phyloP scores from a whole-genome alignment of 2,797 vertebrate genomes.

The Sciurus vulgaris region DNA sequence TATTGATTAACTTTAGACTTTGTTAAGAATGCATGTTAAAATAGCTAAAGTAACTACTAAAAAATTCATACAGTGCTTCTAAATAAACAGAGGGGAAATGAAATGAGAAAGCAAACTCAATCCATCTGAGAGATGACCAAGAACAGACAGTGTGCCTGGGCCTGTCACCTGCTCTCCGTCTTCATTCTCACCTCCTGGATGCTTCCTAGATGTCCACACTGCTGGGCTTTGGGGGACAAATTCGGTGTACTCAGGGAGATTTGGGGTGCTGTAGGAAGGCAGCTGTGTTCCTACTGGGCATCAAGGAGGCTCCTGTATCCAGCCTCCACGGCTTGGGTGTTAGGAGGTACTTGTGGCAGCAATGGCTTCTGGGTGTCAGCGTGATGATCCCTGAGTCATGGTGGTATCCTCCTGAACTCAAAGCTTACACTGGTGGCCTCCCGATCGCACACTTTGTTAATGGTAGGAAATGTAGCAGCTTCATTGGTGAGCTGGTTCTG shows the following conservation, averaged over 20 bases:
- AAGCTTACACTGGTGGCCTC: background rate
- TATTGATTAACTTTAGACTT: slow-evolving; percentile 47
- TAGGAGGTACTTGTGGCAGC: background rate
- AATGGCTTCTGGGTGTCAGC: too few species aligned
- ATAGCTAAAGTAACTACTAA: slow-evolving; percentile 29
- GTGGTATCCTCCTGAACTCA: background rate
- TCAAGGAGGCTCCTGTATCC: background rate
- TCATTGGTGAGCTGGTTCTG: background rate
- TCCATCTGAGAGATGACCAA: background rate
- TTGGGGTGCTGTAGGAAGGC: background rate
- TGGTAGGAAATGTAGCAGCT: background rate
- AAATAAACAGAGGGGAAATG: slow-evolving; percentile 23
- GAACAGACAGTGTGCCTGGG: background rate
- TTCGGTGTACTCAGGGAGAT: background rate
- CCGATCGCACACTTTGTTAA: background rate
- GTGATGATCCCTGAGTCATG: too few species aligned
- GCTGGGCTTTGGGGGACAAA: background rate
- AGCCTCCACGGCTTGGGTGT: background rate
- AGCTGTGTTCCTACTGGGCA: background rate
- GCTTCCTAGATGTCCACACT: background rate
- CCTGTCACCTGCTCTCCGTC: background rate
- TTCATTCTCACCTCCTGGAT: background rate
- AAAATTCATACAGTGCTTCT: slow-evolving; percentile 45
- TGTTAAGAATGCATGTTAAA: slow-evolving; percentile 56
- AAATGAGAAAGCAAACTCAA: background rate